phyloP scores from a whole-genome alignment of 2,888 invertebrate species.

The Aspidiotus destructor region DNA sequence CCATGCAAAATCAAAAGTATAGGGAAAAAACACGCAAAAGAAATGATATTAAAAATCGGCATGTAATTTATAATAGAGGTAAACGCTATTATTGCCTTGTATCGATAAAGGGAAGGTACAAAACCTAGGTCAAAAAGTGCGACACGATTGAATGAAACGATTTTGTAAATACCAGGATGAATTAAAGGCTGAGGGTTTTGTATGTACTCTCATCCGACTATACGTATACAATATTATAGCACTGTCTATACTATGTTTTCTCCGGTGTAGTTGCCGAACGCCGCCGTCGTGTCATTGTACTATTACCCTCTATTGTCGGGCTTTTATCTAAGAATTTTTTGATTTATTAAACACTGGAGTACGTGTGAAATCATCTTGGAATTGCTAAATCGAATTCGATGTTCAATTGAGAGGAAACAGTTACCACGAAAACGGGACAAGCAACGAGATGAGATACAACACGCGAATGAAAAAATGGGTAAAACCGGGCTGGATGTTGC shows the following conservation, averaged over 20 bases:
- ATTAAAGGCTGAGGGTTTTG: constrained; percentile 16
- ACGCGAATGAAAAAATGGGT: constrained; percentile 1
- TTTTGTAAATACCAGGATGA: constrained; percentile 24
- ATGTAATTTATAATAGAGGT: constrained; percentile 30
- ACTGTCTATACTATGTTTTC: constrained; percentile 8
- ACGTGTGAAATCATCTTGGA: constrained; percentile 31
- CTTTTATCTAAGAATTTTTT: constrained; percentile 29
- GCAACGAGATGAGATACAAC: not conserved
- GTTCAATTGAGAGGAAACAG: constrained; percentile 30
- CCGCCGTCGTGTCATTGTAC: constrained; percentile 7
- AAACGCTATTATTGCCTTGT: constrained; percentile 28
- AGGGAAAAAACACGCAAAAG: not conserved
- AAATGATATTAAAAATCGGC: constrained; percentile 18
- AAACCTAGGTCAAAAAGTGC: constrained; percentile 27
- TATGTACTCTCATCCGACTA: constrained; percentile 4
- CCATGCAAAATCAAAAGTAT: not conserved
- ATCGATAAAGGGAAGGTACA: constrained; percentile 26
- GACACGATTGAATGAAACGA: constrained; percentile 13
- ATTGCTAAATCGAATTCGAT: constrained; percentile 31
- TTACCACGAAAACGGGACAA: constrained; percentile 26
- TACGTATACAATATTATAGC: constrained; percentile 3
- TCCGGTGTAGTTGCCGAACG: constrained; percentile 3
- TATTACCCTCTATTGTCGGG: constrained; percentile 12
- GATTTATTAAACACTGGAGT: constrained; percentile 31
- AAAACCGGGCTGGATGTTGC: constrained; percentile 16